Percentiles rank a stretch among this genome's conserved stretches.
Conservation (phyloP, 2,113 vertebrate genomes). For the Seriola dumerili region DNA sequence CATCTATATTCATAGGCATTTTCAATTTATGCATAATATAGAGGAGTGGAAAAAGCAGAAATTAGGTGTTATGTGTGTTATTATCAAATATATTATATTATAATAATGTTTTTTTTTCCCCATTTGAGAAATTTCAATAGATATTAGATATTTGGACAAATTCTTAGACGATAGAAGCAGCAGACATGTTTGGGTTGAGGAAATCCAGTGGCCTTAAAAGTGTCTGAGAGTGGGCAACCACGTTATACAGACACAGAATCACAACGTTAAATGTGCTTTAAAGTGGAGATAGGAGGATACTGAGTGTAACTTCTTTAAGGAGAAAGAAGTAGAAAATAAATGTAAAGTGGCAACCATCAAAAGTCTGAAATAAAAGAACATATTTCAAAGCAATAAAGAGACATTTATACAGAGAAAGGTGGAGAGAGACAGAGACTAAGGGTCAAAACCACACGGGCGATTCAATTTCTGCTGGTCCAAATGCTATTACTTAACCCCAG, state of each 20-base stretch:
- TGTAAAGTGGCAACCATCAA: conserved; percentile 47
- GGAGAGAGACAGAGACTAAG: conserved; percentile 43
- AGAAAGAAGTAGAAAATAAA: conserved; percentile 40
- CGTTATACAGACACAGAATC: neutral
- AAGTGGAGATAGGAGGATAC: neutral
- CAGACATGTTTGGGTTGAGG: neutral
- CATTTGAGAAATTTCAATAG: neutral
- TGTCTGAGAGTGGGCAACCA: neutral
- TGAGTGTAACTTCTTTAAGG: neutral
- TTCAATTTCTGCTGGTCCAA: conserved; percentile 72
- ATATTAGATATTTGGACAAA: neutral
- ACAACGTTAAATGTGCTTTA: neutral
- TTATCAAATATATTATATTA: too few species aligned
- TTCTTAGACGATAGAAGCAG: neutral
- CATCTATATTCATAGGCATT: too few species aligned
- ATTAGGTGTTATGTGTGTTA: too few species aligned
- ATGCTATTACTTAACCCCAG: conserved; percentile 71
- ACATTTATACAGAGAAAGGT: conserved; percentile 44
- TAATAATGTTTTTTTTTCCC: too few species aligned
- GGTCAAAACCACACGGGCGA: conserved; percentile 63
- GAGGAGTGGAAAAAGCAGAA: too few species aligned
- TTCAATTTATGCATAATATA: too few species aligned
- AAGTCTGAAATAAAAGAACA: conserved; percentile 37
- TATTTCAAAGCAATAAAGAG: conserved; percentile 49
- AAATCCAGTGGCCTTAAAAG: neutral